A percentile compares a stretch with the other conserved stretches of the same genome.
phyloP scores from a whole-genome alignment of 2,888 invertebrate genomes.

The Nemotelus pantherinus region DNA sequence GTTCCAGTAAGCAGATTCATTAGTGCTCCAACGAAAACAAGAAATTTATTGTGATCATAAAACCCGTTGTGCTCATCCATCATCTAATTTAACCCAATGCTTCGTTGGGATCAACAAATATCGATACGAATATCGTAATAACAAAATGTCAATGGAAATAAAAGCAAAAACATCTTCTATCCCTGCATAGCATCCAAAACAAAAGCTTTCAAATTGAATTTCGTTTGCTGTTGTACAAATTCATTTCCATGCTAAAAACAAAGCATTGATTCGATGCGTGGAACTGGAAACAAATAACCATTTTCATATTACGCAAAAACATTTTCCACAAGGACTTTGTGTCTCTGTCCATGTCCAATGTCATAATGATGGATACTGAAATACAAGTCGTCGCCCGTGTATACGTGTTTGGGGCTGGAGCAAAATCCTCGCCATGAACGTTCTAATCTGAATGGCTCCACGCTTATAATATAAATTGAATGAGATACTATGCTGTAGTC shows the following conservation, averaged over 20 bases:
- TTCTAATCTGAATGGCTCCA: conserved; percentile 42
- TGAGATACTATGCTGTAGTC: conserved; percentile 36
- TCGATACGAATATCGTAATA: background rate
- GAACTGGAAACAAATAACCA: conserved; percentile 20
- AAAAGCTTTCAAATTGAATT: conserved; percentile 2
- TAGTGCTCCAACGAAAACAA: background rate
- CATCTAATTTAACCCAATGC: conserved; percentile 27
- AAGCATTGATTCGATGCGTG: conserved; percentile 38
- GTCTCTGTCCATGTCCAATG: background rate
- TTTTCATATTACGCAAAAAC: conserved; percentile 32
- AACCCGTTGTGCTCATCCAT: conserved; percentile 15
- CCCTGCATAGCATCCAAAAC: background rate
- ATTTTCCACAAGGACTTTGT: conserved; percentile 13
- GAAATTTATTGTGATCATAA: conserved; percentile 20
- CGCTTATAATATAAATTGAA: conserved; percentile 42
- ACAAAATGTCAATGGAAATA: conserved; percentile 21
- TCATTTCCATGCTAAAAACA: conserved; percentile 38
- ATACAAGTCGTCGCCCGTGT: conserved; percentile 14
- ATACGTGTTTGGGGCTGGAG: background rate
- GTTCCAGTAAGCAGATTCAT: no score
- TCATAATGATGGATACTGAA: background rate
- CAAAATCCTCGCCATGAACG: conserved; percentile 17
- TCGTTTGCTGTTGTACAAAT: background rate
- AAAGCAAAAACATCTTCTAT: conserved; percentile 20
- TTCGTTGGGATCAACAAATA: conserved; percentile 22